Evolutionary conservation across 2,888 invertebrate genomes (phyloP).

Genomic region (Euspilapteryx auroguttella): DNA sequence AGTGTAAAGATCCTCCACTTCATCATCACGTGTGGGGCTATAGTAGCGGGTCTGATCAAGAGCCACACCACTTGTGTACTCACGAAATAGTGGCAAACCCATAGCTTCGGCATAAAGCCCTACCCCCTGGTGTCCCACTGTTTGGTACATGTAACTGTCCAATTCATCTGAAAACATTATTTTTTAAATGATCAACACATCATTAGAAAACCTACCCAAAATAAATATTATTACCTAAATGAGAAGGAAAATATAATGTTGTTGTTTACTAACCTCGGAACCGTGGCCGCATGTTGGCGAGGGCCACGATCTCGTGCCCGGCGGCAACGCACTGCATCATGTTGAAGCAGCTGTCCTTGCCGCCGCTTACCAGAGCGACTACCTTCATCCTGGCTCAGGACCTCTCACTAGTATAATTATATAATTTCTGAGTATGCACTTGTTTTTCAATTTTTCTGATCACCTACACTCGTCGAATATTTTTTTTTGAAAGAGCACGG

Average conservation of each 20-base stretch:
- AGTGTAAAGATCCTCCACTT: slow-evolving; percentile 95
- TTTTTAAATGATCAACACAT: slow-evolving; percentile 4
- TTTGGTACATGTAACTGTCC: slow-evolving; percentile 99
- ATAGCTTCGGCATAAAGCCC: slow-evolving; percentile 91
- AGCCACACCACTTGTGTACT: slow-evolving; percentile 83
- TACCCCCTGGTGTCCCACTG: slow-evolving; percentile 95
- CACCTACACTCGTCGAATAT: no score
- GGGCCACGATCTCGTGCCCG: slow-evolving; percentile 92
- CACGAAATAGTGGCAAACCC: slow-evolving; percentile 87
- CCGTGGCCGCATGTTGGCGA: slow-evolving; percentile 92
- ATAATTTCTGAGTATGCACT: no score
- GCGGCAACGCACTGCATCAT: slow-evolving; percentile 97
- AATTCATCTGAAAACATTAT: slow-evolving; percentile 70
- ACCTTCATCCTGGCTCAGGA: slow-evolving; percentile 81
- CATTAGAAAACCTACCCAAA: slow-evolving; percentile 1
- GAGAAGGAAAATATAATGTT: background rate
- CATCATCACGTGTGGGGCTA: slow-evolving; percentile 81
- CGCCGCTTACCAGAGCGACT: slow-evolving; percentile 92
- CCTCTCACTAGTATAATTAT: no score
- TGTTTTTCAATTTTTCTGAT: no score
- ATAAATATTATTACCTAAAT: background rate
- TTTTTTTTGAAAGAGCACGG: no score
- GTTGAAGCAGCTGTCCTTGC: slow-evolving; percentile 99
- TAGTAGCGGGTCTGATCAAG: slow-evolving; percentile 78
- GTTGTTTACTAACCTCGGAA: slow-evolving; percentile 64